Conservation (phyloP, 2,888 invertebrate species). For the Yponomeuta evonymella region DNA sequence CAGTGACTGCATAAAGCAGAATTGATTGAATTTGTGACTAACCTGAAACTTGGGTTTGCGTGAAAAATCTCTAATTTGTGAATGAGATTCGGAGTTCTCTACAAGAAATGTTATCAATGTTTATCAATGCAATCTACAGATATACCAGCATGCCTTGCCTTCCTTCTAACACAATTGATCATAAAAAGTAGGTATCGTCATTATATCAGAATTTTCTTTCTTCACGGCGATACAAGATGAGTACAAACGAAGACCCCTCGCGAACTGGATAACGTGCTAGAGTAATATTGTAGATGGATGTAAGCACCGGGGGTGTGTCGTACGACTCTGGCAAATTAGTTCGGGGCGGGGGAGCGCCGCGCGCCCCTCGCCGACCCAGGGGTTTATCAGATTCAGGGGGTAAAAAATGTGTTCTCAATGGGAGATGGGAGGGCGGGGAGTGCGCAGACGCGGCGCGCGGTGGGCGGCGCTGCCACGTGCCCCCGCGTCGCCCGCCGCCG, state of each 20-base stretch:
- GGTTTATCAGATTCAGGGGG: conserved; percentile 75
- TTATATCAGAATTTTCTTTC: conserved; percentile 55
- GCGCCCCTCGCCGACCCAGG: conserved; percentile 41
- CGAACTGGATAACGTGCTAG: conserved; percentile 72
- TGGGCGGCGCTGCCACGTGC: conserved; percentile 71
- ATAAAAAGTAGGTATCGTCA: conserved; percentile 24
- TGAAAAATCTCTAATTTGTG: no score
- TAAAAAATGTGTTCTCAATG: conserved; percentile 75
- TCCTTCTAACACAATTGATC: background rate
- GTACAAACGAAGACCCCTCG: conserved; percentile 66
- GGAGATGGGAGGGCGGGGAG: conserved; percentile 46
- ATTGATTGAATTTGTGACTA: no score
- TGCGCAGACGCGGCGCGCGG: conserved; percentile 53
- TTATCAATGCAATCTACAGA: background rate
- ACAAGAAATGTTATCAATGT: background rate
- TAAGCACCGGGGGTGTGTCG: conserved; percentile 74
- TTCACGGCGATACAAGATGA: conserved; percentile 54
- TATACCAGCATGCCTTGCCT: background rate
- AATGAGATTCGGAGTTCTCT: no score
- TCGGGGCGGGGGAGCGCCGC: conserved; percentile 72
- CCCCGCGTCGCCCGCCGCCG: conserved; percentile 31
- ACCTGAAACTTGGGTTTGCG: no score
- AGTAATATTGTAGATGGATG: conserved; percentile 76
- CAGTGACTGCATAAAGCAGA: no score
- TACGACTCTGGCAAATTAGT: conserved; percentile 74